Evolutionary conservation across 92 coral and sea anemone species (phyloP).

Genomic region (Plumapathes pennacea): DNA sequence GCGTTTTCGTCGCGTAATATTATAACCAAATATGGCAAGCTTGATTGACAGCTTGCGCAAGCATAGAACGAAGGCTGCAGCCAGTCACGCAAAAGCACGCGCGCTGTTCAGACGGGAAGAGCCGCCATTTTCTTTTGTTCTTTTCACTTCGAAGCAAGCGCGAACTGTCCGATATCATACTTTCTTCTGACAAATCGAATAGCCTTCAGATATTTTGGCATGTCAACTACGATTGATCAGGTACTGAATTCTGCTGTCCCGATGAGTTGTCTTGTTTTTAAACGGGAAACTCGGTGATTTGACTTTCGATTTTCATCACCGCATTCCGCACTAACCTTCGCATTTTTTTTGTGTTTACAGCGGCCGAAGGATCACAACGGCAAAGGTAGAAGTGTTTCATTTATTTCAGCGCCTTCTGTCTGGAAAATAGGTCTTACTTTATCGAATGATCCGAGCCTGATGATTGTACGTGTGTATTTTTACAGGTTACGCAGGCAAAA

Average conservation of each 20-base stretch:
- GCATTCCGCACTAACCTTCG: conserved; percentile 20
- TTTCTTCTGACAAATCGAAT: too few species aligned
- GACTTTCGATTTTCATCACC: conserved; percentile 29
- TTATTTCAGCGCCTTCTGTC: not conserved
- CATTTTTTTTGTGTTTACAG: conserved; percentile 45
- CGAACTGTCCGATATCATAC: too few species aligned
- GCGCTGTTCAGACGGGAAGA: conserved; percentile 74
- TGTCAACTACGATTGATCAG: conserved; percentile 95
- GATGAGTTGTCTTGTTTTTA: conserved; percentile 15
- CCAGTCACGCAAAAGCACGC: conserved; percentile 99
- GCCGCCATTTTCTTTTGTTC: conserved; percentile 96
- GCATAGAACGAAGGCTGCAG: conserved; percentile 55
- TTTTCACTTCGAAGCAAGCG: conserved; percentile 64
- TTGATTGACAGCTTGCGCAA: conserved; percentile 95
- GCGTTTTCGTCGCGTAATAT: too few species aligned
- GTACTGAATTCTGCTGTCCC: conserved; percentile 53
- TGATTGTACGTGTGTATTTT: conserved; percentile 2
- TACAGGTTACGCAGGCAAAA: conserved; percentile 80
- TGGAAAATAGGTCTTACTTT: conserved; percentile 2
- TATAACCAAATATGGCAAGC: conserved; percentile 67
- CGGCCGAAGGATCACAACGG: conserved; percentile 94
- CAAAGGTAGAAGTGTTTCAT: conserved; percentile 55
- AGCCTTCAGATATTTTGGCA: too few species aligned
- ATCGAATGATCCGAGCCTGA: not conserved
- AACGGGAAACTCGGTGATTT: conserved; percentile 3